Evolutionary conservation across 2,888 invertebrate species (phyloP), one percentile per base, ranked within the genome.

Genomic region (Lordiphosa andalusiaca): DNA sequence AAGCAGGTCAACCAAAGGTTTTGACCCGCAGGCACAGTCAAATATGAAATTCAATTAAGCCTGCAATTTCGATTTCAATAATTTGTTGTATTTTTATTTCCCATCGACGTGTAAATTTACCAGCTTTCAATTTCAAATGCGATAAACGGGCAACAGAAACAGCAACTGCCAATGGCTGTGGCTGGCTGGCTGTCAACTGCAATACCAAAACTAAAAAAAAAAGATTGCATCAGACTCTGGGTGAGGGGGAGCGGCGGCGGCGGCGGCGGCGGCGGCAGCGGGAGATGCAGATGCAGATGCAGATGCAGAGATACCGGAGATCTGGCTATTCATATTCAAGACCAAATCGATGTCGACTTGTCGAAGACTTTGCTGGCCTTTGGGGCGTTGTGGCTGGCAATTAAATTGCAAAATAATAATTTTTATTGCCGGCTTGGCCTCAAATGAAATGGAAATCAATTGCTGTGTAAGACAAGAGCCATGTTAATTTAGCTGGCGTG

Each of bases 361-460:
- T 33, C 51, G 67, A 50, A 65, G 62, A 61, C 63, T 37, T 65
- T 60, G 50, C 62, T 53, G 76, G 55, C 63, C 67, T 77, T 63
- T 60, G 69, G 66, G 73, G 64, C 71, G 68, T 64, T 59, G 55
- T 60, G 49, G 54, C 53, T 65, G 68, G 83, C 80, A 80, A 80
- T 80, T 80, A 83, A 80, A 83, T 84, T 75, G 82, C 71, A 62
- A 81, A 77, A 81, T 81, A 73, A 78, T 81, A 67, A 75, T 71
- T 73, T 77, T 77, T 82, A 82, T 75, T 68, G 65, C 69, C 44
- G 47, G 66, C 59, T 44, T 55, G 62, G 56, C 76, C 71, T 69
- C 81, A 62, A 81, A 73, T 63, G 77, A 81, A 81, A 73, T 71
- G 69, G 65, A 76, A 76, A 76, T 81, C 74, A 76, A 67, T 77